A percentile compares a stretch with the other conserved stretches of the same genome.
These are phyloP conservation scores for Mormyrops attenuatus DNA, from an alignment of 2,797 vertebrate species.

Conservation along the genomic window DNA sequence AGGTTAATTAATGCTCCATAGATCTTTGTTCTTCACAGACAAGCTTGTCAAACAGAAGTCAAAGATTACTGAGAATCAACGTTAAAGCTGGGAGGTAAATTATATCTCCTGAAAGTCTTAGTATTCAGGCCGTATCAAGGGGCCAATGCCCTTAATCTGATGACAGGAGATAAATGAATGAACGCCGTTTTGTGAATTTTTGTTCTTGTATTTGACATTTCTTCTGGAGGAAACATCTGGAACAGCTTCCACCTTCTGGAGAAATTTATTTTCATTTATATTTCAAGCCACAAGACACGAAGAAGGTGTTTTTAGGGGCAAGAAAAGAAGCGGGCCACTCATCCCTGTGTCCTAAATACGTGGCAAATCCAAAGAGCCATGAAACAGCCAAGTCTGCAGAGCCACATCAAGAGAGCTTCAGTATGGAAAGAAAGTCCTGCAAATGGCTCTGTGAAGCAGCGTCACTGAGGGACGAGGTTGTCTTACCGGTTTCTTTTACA, in stretches of 20 bases:
- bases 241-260: slow-evolving; percentile 21
- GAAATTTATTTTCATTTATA: slow-evolving; percentile 21
- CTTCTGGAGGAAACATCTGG: slow-evolving; percentile 16
- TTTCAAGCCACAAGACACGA: slow-evolving; percentile 15
- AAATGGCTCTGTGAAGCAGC: neutral
- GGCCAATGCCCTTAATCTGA: neutral
- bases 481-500: neutral
- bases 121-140: neutral
- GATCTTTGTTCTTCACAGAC: neutral
- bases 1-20: neutral
- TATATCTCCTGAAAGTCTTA: neutral
- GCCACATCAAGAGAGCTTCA: neutral
- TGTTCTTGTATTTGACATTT: slow-evolving; percentile 19
- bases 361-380: slow-evolving; percentile 38
- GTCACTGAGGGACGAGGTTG: neutral
- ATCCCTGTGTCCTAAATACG: slow-evolving; percentile 34
- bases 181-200: neutral
- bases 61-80: neutral
- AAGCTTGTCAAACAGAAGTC: neutral
- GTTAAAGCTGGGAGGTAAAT: neutral
- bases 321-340: slow-evolving; percentile 25
- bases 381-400: slow-evolving; percentile 31
- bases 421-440: neutral
- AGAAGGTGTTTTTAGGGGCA: slow-evolving; percentile 4
- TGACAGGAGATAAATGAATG: neutral